These are phyloP conservation scores for Podiceps cristatus DNA, from an alignment of 2,113 vertebrate species.

Conservation along the genomic window DNA sequence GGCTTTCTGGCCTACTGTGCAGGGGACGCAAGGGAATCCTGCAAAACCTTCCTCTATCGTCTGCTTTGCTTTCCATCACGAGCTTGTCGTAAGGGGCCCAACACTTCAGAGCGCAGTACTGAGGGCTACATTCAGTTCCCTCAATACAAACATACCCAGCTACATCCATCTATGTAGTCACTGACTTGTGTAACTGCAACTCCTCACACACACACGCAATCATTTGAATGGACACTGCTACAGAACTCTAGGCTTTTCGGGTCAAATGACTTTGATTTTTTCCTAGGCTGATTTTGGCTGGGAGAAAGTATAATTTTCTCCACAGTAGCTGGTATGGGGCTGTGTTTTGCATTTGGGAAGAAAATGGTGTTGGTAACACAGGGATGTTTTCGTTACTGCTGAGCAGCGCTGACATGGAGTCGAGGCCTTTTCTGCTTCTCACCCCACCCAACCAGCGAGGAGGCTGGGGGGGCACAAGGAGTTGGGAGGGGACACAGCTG, in stretches of 20 bases:
- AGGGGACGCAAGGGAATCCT: neutral
- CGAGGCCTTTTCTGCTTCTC: no score
- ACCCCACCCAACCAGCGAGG: no score
- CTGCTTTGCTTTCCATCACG: neutral
- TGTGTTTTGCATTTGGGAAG: no score
- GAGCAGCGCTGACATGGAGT: no score
- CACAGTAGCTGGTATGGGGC: no score
- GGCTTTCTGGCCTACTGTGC: neutral
- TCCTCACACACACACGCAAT: neutral
- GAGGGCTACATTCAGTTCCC: neutral
- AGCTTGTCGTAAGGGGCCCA: neutral
- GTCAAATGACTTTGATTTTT: neutral
- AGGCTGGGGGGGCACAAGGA: no score
- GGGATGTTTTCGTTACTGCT: no score
- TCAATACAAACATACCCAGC: neutral
- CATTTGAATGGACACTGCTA: neutral
- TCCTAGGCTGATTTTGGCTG: neutral
- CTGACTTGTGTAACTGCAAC: accelerated
- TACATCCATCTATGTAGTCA: accelerated
- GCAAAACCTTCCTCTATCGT: neutral
- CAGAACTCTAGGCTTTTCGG: accelerated
- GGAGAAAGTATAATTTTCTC: no score
- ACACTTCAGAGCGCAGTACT: neutral
- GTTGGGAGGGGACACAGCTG: no score
- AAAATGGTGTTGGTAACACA: no score